Conservation (phyloP, 2,113 vertebrate genomes). For the Thinocorus orbignyianus region DNA sequence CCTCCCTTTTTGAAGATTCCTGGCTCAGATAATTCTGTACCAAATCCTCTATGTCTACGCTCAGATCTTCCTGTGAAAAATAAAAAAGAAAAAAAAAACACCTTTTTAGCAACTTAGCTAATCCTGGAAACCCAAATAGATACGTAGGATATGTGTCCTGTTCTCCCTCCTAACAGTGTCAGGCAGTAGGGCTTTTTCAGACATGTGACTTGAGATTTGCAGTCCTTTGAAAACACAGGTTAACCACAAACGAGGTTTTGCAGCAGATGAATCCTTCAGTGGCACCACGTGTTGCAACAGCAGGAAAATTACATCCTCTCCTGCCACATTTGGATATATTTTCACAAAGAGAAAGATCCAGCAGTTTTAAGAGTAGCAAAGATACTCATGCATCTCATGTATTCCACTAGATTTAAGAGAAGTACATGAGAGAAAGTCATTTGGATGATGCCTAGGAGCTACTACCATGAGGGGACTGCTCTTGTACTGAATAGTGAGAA, state of each 20-base stretch:
- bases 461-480: not conserved
- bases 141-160: not conserved
- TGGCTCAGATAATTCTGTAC: not conserved
- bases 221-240: not conserved
- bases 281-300: not conserved
- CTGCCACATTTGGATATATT: not conserved
- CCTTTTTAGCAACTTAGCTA: not conserved
- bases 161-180: not conserved
- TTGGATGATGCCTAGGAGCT: not conserved
- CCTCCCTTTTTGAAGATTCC: not conserved
- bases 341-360: not conserved
- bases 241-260: not conserved
- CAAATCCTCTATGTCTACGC: not conserved
- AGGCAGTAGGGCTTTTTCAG: not conserved
- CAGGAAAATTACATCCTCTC: not conserved
- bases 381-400: not conserved
- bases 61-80: not conserved
- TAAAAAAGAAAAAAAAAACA: too few relatives aligned
- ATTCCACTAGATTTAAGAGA: not conserved
- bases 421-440: not conserved
- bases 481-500: not conserved
- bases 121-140: not conserved
- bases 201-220: not conserved
- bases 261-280: not conserved
- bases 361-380: not conserved